Evolutionary conservation across 2,797 vertebrate genomes (phyloP).

Genomic region (Notolepis coatsorum): DNA sequence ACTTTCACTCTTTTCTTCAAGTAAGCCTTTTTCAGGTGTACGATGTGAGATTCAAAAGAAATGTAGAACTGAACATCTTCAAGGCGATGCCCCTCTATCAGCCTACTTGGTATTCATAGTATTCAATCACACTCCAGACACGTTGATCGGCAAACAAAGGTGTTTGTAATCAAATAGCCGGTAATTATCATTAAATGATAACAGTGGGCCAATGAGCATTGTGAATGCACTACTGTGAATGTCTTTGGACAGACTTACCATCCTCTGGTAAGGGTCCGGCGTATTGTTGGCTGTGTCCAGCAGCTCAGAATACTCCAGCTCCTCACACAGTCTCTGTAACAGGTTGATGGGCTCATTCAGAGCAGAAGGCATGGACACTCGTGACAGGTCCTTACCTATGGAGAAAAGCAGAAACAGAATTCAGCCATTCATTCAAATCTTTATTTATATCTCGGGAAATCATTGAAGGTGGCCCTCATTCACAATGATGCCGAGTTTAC

Average conservation of each 20-base stretch:
- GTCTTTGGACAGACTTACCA: slow-evolving; percentile 74
- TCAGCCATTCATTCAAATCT: too few species aligned
- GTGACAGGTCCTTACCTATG: slow-evolving; percentile 91
- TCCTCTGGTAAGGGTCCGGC: slow-evolving; percentile 88
- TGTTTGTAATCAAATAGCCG: too few species aligned
- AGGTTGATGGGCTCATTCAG: slow-evolving; percentile 86
- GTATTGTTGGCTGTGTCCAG: slow-evolving; percentile 86
- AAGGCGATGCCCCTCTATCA: too few species aligned
- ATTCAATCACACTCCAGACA: neutral
- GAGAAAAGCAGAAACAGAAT: neutral
- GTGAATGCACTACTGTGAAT: too few species aligned
- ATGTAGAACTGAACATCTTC: neutral
- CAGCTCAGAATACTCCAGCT: slow-evolving; percentile 91
- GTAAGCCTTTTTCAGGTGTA: too few species aligned
- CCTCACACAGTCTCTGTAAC: slow-evolving; percentile 91
- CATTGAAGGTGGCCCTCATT: too few species aligned
- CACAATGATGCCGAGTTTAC: too few species aligned
- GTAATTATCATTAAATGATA: too few species aligned
- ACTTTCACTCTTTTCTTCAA: neutral
- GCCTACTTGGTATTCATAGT: too few species aligned
- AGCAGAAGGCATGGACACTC: slow-evolving; percentile 91
- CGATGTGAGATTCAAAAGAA: neutral
- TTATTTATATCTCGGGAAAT: too few species aligned
- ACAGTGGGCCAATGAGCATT: too few species aligned
- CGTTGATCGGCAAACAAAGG: too few species aligned